A percentile compares a stretch with the other conserved stretches of the same genome.
phyloP scores from a whole-genome alignment of 1,140 invertebrate species.

The Augochlora pura region DNA sequence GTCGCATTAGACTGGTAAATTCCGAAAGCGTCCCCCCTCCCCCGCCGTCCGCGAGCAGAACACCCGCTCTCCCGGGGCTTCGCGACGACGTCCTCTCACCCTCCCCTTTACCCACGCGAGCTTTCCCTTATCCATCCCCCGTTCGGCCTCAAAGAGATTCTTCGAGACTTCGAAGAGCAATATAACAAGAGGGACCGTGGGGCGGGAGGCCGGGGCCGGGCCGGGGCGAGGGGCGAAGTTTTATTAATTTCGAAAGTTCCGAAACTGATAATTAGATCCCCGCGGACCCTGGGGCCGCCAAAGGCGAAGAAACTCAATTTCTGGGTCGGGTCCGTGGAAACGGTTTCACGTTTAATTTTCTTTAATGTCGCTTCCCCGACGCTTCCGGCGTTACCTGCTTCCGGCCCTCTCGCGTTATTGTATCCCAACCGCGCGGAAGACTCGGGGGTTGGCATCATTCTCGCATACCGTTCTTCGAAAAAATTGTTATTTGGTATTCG shows the following conservation, averaged over 20 bases:
- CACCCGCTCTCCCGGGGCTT: constrained; percentile 19
- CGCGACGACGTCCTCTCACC: constrained; percentile 17
- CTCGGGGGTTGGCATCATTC: no score
- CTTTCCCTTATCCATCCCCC: constrained; percentile 34
- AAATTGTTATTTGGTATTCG: no score
- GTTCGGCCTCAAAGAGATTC: constrained; percentile 59
- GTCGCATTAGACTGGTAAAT: constrained; percentile 75
- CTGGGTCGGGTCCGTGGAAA: constrained; percentile 47
- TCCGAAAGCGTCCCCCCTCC: constrained; percentile 58
- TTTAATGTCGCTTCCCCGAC: constrained; percentile 35
- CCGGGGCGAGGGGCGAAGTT: constrained; percentile 70
- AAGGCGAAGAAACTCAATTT: constrained; percentile 62
- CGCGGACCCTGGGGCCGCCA: constrained; percentile 55
- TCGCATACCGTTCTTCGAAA: no score
- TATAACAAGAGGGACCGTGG: constrained; percentile 63
- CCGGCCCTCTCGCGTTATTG: background rate
- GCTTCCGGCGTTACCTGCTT: background rate
- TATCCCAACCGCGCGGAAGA: no score
- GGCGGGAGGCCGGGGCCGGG: constrained; percentile 39
- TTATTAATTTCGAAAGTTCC: constrained; percentile 78
- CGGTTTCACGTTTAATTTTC: constrained; percentile 42
- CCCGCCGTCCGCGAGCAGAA: constrained; percentile 12
- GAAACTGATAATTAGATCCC: constrained; percentile 78
- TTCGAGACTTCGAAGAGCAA: constrained; percentile 66
- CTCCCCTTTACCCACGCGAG: constrained; percentile 6